phyloP scores from a whole-genome alignment of 2,888 invertebrate genomes.

The Drosophila multiciliata region DNA sequence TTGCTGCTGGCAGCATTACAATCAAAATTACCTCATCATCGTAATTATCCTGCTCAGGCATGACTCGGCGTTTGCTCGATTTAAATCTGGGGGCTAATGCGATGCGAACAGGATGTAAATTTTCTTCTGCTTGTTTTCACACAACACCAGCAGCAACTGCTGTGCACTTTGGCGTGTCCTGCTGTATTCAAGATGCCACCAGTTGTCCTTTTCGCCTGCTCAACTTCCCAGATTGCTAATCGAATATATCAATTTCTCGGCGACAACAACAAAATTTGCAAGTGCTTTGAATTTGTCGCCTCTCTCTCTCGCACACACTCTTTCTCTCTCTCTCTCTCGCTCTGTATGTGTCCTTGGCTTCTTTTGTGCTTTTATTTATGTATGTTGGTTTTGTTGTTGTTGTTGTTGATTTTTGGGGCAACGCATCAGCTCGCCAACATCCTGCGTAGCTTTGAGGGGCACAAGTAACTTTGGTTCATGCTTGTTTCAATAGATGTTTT shows the following conservation, averaged over 20 bases:
- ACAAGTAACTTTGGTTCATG: constrained; percentile 50
- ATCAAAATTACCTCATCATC: constrained; percentile 85
- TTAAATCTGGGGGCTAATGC: constrained; percentile 56
- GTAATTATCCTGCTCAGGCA: constrained; percentile 85
- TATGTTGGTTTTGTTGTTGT: constrained; percentile 8
- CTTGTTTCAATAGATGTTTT: constrained; percentile 21
- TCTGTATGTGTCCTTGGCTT: constrained; percentile 2
- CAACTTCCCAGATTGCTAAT: constrained; percentile 61
- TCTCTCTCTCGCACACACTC: constrained; percentile 1
- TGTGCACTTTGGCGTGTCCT: constrained; percentile 31
- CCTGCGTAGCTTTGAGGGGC: constrained; percentile 45
- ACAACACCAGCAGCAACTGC: constrained; percentile 16
- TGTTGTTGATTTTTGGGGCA: constrained; percentile 14
- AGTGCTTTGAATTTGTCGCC: constrained; percentile 61
- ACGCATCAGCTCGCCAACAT: constrained; percentile 70
- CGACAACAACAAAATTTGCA: constrained; percentile 56
- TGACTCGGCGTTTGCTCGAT: constrained; percentile 74
- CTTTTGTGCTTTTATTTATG: constrained; percentile 5
- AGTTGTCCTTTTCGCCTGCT: constrained; percentile 9
- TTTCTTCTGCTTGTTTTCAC: constrained; percentile 40
- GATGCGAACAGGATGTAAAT: constrained; percentile 51
- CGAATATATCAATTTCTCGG: constrained; percentile 75
- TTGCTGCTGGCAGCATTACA: constrained; percentile 29
- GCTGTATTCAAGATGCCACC: constrained; percentile 59
- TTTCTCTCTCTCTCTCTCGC: constrained; percentile 1